A percentile compares a stretch with the other conserved stretches of the same genome.
Evolutionary conservation across 2,113 vertebrate genomes (phyloP).

Genomic region (Oenanthe oenanthe): DNA sequence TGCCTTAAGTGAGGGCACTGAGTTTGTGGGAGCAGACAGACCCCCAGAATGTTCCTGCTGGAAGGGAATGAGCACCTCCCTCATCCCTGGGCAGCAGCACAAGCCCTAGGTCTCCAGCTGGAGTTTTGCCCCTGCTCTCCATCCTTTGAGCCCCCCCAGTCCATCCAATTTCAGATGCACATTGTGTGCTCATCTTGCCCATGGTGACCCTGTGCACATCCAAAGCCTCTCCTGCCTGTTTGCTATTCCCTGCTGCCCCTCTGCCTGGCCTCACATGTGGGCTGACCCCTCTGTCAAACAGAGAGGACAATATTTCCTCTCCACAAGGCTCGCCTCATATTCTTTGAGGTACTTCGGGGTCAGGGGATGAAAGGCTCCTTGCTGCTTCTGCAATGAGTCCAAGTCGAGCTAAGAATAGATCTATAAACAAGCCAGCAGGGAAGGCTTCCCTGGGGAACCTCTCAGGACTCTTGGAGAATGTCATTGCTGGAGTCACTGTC

Average conservation of each 20-base stretch:
- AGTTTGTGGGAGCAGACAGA: not conserved
- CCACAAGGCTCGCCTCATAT: not conserved
- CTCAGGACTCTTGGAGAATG: not conserved
- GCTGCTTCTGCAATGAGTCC: constrained; percentile 30
- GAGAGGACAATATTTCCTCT: constrained; percentile 19
- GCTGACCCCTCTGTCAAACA: not conserved
- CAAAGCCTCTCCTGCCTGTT: not conserved
- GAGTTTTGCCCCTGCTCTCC: rapidly evolving
- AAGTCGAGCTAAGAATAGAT: constrained; percentile 55
- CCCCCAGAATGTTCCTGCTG: not conserved
- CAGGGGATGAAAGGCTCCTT: constrained; percentile 44
- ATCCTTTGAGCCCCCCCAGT: rapidly evolving
- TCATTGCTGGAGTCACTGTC: not conserved
- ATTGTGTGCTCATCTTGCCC: rapidly evolving
- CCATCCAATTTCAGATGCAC: not conserved
- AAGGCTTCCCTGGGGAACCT: constrained; percentile 22
- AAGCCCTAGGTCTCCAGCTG: not conserved
- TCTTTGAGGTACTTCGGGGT: constrained; percentile 19
- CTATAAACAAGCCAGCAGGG: constrained; percentile 29
- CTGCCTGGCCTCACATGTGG: not conserved
- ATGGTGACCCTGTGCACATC: not conserved
- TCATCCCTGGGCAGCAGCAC: not conserved
- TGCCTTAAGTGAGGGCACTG: not conserved
- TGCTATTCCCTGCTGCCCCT: not conserved
- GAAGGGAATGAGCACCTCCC: not conserved